Evolutionary conservation across 2,797 vertebrate species (phyloP), one percentile per base, ranked within the genome.

Genomic region (Synanceia verrucosa): DNA sequence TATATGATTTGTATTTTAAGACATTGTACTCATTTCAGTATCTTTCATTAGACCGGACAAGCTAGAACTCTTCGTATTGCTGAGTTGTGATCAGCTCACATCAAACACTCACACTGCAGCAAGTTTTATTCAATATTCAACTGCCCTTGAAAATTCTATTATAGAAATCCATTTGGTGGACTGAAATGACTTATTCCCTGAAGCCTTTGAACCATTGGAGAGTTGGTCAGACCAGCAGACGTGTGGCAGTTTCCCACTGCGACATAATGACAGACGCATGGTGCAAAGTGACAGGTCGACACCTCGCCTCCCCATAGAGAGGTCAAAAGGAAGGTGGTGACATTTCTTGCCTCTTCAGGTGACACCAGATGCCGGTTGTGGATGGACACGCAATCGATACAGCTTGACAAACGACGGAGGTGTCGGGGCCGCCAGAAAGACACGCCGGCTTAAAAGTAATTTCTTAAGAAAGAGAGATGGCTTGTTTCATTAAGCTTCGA

Each of bases 121-220:
- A 0, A 62, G 73, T 60, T 70, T 86, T 85, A 81, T 81, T 87
- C 88, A 84, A 82, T 50, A 73, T 81, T 69, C 65, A 64, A 11
- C 83, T 83, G 85, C 82, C 87, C 86, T 90, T 91, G 86, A 89
- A 87, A 85, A 87, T 88, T 87, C 78, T 83, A 89, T 91, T 88
- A 90, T 69, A 86, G 74, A 88, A 90, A 91, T 90, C 85, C 85
- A 90, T 89, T 89, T 80, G 82, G 58, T 66, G 67, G 70, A 81
- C 78, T 73, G 83, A 85, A 82, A 88, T 82, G 74, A 86, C 85
- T 87, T 85, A 84, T 87, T 88, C 77, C 87, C 86, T 7, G 56
- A 80, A 87, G 86, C 78, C 81, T 86, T 67, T 87, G 85, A 88
- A 88, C 76, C 82, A 74, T 68, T 56, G 75, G 68, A 39, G 80